phyloP scores from a whole-genome alignment of 2,113 vertebrate genomes.

The Noctilio leporinus region DNA sequence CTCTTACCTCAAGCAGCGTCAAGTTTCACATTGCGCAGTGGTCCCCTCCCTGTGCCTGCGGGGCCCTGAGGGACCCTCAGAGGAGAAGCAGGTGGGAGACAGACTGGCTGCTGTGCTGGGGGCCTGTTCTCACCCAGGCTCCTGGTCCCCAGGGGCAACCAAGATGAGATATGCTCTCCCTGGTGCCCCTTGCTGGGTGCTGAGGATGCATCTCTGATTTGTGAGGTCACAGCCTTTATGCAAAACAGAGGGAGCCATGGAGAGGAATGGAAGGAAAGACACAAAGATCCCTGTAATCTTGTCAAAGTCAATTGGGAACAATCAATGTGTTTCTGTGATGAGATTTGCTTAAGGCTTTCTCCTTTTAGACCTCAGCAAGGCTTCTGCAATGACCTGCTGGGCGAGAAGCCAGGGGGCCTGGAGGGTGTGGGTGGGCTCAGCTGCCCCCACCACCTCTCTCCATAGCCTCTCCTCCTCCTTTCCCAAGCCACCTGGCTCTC shows the following conservation, averaged over 20 bases:
- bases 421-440: accelerated
- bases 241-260: slow-evolving; percentile 18
- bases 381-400: background rate
- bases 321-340: slow-evolving; percentile 74
- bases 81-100: background rate
- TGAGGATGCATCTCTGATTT: background rate
- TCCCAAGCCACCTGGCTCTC: background rate
- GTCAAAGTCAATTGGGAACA: slow-evolving; percentile 77
- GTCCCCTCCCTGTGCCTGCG: accelerated
- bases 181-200: background rate
- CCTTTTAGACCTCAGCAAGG: background rate
- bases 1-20: background rate
- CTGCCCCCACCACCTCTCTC: accelerated
- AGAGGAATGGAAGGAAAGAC: slow-evolving; percentile 33
- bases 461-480: accelerated
- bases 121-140: accelerated
- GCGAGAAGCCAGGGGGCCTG: background rate
- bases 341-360: slow-evolving; percentile 73
- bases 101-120: accelerated
- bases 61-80: background rate
- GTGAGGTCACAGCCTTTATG: background rate
- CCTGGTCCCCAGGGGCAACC: background rate
- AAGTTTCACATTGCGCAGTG: accelerated
- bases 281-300: slow-evolving; percentile 51
- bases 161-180: background rate